A percentile compares a stretch with the other conserved stretches of the same genome.
These are phyloP conservation scores for Diprion similis DNA, from an alignment of 1,140 invertebrate genomes.

Conservation along the genomic window DNA sequence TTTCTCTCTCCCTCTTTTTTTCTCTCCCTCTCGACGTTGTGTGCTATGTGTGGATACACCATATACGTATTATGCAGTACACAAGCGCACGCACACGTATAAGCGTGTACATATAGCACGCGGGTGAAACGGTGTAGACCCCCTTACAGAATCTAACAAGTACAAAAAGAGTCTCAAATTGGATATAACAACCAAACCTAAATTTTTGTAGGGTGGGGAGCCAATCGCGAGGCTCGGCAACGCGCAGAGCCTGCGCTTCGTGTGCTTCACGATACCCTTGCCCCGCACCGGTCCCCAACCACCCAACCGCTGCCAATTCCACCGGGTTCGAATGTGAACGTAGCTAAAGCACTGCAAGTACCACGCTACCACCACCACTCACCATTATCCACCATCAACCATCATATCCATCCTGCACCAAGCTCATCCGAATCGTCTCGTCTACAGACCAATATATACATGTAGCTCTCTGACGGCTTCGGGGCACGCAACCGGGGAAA, in stretches of 20 bases:
- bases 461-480: too few species aligned
- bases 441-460: too few species aligned
- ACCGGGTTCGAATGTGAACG: not conserved
- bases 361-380: not conserved
- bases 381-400: not conserved
- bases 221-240: slow-evolving; percentile 16
- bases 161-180: slow-evolving; percentile 13
- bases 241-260: slow-evolving; percentile 19
- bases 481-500: too few species aligned
- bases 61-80: not conserved
- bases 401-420: slow-evolving; percentile 2
- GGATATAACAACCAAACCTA: slow-evolving; percentile 11
- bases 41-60: not conserved
- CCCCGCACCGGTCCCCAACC: slow-evolving; percentile 8
- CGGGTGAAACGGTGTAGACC: not conserved
- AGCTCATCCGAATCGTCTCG: not conserved
- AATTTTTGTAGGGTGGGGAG: slow-evolving; percentile 22
- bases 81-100: not conserved
- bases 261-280: not conserved
- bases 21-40: not conserved
- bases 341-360: not conserved
- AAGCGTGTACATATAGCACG: not conserved
- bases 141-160: slow-evolving; percentile 10
- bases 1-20: too few species aligned
- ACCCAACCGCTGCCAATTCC: slow-evolving; percentile 10